Evolutionary conservation across 2,797 vertebrate genomes (phyloP).

Genomic region (Platyrinchus mystaceus): DNA sequence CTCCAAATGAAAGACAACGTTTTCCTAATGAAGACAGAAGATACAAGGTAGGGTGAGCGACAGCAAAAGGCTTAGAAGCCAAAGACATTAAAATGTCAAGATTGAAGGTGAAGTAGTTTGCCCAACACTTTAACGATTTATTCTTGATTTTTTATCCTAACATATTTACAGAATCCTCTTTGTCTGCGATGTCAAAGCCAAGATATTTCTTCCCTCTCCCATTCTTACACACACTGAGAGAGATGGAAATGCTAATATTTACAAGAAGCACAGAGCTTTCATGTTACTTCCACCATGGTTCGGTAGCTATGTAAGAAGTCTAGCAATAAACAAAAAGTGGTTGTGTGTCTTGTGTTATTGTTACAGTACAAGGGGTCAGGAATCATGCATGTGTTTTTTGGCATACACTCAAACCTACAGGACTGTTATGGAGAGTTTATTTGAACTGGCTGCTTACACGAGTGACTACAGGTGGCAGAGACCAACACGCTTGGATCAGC

Average conservation of each 20-base stretch:
- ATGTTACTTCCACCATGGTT: constrained; percentile 31
- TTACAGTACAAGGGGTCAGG: constrained; percentile 56
- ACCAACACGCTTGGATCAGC: constrained; percentile 27
- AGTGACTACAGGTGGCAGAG: constrained; percentile 66
- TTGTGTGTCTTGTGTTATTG: constrained; percentile 23
- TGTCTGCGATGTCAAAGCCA: not conserved
- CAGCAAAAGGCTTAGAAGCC: not conserved
- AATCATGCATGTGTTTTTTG: constrained; percentile 43
- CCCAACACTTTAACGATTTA: not conserved
- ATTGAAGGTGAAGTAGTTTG: not conserved
- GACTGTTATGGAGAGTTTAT: constrained; percentile 48
- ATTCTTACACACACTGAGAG: constrained; percentile 5
- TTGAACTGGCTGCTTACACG: constrained; percentile 46
- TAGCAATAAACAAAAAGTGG: constrained; percentile 44
- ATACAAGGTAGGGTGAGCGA: not conserved
- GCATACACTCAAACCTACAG: constrained; percentile 16
- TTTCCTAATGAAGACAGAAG: not conserved
- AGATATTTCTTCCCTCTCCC: not conserved
- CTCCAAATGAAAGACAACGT: not conserved
- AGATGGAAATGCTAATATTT: constrained; percentile 51
- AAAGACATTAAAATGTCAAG: not conserved
- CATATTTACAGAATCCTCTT: not conserved
- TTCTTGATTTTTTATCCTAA: not conserved
- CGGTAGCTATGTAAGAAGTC: constrained; percentile 52
- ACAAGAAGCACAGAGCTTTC: constrained; percentile 37